A percentile compares a stretch with the other conserved stretches of the same genome.
Evolutionary conservation across 1,140 invertebrate genomes (phyloP).

Genomic region (Cataglyphis hispanica): DNA sequence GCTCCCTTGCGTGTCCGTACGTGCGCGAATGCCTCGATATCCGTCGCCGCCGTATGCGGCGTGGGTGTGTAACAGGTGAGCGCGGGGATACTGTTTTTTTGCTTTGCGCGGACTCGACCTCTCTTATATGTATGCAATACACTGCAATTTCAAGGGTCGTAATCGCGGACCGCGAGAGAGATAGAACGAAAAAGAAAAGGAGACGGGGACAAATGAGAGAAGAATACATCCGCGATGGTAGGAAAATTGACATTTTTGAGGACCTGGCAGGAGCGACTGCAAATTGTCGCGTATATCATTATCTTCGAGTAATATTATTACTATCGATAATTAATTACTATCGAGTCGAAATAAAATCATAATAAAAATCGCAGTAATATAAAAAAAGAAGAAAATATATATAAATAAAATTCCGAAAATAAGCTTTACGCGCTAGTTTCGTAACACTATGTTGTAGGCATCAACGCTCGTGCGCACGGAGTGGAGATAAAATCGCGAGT

Average conservation of each 20-base stretch:
- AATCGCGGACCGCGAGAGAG: constrained; percentile 12
- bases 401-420: background rate
- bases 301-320: too few relatives aligned
- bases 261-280: background rate
- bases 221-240: background rate
- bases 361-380: too few relatives aligned
- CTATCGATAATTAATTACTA: too few relatives aligned
- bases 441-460: constrained; percentile 4
- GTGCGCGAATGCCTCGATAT: constrained; percentile 65
- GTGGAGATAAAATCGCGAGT: constrained; percentile 41
- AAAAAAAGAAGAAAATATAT: too few relatives aligned
- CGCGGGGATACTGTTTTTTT: constrained; percentile 47
- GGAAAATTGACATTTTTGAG: background rate
- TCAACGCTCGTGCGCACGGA: constrained; percentile 24
- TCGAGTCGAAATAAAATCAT: too few relatives aligned
- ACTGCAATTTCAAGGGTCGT: constrained; percentile 33
- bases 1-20: constrained; percentile 63
- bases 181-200: too few relatives aligned
- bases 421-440: background rate
- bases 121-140: constrained; percentile 18
- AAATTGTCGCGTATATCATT: too few relatives aligned
- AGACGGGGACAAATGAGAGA: background rate
- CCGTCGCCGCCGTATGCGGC: background rate
- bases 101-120: constrained; percentile 8
- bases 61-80: constrained; percentile 64